Evolutionary conservation across 2,113 vertebrate species (phyloP), one percentile per base, ranked within the genome.

Genomic region (Chlamydotis undulata): DNA sequence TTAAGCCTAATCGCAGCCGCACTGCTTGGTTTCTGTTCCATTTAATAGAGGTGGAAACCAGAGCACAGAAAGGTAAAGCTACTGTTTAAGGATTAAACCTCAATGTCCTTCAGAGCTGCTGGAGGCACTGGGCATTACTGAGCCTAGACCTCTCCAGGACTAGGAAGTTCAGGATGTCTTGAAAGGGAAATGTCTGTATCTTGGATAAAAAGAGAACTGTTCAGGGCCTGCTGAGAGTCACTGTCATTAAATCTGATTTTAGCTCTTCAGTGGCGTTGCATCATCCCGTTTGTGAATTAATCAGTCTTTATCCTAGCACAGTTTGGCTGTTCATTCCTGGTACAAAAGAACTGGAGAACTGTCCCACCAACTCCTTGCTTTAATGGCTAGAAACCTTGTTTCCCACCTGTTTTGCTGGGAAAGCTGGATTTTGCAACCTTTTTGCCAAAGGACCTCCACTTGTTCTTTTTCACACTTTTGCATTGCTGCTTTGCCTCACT

Each of bases 161-260:
- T 13, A 52, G 53, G 47, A 91, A 74, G 39, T 84, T 93, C 59
- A 85, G 64, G 77, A 89, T 9, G 3, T 75, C 83, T 94, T 65
- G 37, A 83, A 93, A 92, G 43, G n/a, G 50, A 78, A 87, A 76
- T 65, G 55, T 85, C 81, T 28, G 3, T 84, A 29, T 93, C 65
- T 87, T 73, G 61, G 50, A 74, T 80, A 41, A 83, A 88, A 92
- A 84, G 49, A 65, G 78, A 53, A 49, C 14, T 49, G 12, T 61
- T 95, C 57, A 73, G 49, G 37, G 63, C 83, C 56, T 67, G 31
- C 74, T 94, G 69, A 59, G 68, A 67, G 49, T 89, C 6, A 2
- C 28, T 92, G 78, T 93, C 81, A 82, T 68, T 71, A 92, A 84
- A 91, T 93, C 81, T 79, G 60, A 49, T 93, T 91, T 89, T 41